Conservation (phyloP, 2,888 invertebrate species). For the Eupithecia pulchellata region DNA sequence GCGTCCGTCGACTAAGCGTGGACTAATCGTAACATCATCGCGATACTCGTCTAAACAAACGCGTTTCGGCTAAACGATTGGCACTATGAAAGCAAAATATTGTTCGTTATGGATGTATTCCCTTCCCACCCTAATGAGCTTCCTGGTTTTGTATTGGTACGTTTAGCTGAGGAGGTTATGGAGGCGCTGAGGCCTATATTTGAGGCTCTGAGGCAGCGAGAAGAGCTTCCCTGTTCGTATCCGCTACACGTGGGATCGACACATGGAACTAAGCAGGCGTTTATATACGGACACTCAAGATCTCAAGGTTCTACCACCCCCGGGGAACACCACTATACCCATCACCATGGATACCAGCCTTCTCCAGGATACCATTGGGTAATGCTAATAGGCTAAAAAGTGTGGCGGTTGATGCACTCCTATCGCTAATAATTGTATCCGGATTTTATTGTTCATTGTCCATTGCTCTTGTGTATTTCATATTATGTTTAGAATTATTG, state of each 20-base stretch:
- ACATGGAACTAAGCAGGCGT: constrained; percentile 86
- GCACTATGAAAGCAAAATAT: constrained; percentile 79
- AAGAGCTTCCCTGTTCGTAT: constrained; percentile 96
- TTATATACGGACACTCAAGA: constrained; percentile 87
- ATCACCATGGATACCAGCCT: constrained; percentile 89
- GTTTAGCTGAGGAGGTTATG: constrained; percentile 96
- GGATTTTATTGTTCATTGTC: constrained; percentile 61
- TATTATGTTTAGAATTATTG: constrained; percentile 53
- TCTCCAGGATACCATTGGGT: constrained; percentile 92
- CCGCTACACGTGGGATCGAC: constrained; percentile 93
- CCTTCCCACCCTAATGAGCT: constrained; percentile 72
- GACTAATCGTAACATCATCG: constrained; percentile 74
- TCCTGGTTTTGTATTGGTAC: constrained; percentile 81
- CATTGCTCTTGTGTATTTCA: constrained; percentile 55
- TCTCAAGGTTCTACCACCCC: constrained; percentile 87
- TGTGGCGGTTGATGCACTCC: constrained; percentile 62
- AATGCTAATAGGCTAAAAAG: constrained; percentile 81
- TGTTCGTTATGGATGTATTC: constrained; percentile 59
- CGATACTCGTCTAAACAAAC: constrained; percentile 60
- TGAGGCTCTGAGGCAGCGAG: constrained; percentile 95
- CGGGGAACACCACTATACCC: constrained; percentile 87
- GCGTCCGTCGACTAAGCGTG: constrained; percentile 74
- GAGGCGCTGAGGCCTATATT: constrained; percentile 98
- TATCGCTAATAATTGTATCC: constrained; percentile 60
- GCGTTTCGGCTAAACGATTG: constrained; percentile 78